phyloP scores from a whole-genome alignment of 1,140 invertebrate species.

The Pachypeltis micranthus region DNA sequence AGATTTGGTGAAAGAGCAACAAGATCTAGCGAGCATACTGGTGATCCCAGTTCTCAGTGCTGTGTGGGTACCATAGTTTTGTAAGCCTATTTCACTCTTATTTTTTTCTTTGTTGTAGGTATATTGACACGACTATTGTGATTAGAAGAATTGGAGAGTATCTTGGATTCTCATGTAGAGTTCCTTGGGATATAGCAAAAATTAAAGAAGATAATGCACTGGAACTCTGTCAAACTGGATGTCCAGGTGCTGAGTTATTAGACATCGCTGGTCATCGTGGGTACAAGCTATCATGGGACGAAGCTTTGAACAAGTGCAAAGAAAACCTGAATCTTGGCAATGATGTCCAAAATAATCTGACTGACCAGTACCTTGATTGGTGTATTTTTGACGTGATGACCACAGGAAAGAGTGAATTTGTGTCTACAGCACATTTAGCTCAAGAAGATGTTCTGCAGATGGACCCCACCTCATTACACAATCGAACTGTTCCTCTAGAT shows the following conservation, averaged over 20 bases:
- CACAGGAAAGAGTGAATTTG: constrained; percentile 39
- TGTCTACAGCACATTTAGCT: constrained; percentile 38
- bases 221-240: constrained; percentile 42
- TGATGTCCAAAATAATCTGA: constrained; percentile 32
- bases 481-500: constrained; percentile 22
- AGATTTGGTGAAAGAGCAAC: no score
- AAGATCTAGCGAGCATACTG: no score
- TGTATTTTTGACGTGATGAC: constrained; percentile 48
- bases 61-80: no score
- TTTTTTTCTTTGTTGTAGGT: constrained; percentile 20
- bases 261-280: constrained; percentile 31
- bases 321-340: constrained; percentile 19
- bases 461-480: constrained; percentile 30
- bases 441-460: constrained; percentile 38
- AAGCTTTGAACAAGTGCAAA: constrained; percentile 22
- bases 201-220: constrained; percentile 30
- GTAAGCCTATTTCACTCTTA: no score
- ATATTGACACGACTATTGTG: constrained; percentile 36
- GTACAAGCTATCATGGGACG: constrained; percentile 24
- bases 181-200: constrained; percentile 37
- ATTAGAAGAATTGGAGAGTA: constrained; percentile 40
- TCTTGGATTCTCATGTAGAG: constrained; percentile 40
- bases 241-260: constrained; percentile 39
- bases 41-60: no score
- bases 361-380: constrained; percentile 45